phyloP scores from a whole-genome alignment of 1,140 invertebrate species.

The Drosophila hydei region DNA sequence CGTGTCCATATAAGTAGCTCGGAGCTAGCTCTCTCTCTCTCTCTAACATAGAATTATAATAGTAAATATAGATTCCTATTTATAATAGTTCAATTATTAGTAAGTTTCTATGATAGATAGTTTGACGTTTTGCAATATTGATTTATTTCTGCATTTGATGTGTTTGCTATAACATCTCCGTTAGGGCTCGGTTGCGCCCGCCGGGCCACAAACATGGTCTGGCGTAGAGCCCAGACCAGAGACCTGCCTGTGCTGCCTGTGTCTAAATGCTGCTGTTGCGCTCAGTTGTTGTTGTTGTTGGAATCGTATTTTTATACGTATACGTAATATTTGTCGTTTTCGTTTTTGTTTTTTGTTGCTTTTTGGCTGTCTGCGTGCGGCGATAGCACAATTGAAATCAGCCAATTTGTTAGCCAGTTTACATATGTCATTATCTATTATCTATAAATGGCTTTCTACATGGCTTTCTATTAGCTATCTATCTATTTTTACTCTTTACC shows the following conservation, averaged over 20 bases:
- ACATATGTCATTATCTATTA: constrained; percentile 21
- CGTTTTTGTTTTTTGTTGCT: background rate
- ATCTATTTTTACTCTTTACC: no score
- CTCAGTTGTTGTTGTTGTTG: constrained; percentile 56
- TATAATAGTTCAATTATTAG: constrained; percentile 27
- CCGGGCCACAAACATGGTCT: constrained; percentile 62
- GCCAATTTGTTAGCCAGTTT: constrained; percentile 42
- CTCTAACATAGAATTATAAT: no score
- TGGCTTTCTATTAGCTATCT: no score
- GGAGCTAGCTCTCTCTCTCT: no score
- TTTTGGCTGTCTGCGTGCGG: constrained; percentile 14
- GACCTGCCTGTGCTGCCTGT: no score
- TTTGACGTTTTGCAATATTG: background rate
- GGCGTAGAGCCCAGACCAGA: constrained; percentile 73
- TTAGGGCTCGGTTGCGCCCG: constrained; percentile 33
- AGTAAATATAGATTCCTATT: no score
- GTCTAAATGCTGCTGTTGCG: constrained; percentile 35
- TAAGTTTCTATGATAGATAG: constrained; percentile 11
- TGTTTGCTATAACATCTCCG: constrained; percentile 33
- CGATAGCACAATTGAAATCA: constrained; percentile 13
- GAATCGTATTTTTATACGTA: constrained; percentile 74
- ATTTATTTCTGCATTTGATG: constrained; percentile 24
- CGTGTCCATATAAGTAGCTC: constrained; percentile 2
- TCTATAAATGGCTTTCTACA: background rate
- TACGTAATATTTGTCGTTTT: constrained; percentile 68